phyloP scores from a whole-genome alignment of 2,113 vertebrate species.

The Cacatua alba region DNA sequence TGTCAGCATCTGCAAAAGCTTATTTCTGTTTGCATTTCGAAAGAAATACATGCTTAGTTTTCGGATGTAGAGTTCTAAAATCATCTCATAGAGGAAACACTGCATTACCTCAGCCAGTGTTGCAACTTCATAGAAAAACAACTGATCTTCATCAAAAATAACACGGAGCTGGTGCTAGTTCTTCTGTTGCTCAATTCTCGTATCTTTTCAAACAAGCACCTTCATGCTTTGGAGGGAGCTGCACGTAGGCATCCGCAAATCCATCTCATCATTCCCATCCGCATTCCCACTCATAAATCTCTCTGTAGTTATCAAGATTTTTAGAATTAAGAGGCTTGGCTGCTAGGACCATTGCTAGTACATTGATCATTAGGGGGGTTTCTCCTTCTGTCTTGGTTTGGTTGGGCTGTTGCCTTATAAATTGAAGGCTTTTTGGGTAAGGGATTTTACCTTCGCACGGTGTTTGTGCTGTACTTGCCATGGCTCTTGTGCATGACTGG shows the following conservation, averaged over 20 bases:
- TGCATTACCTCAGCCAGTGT: slow-evolving; percentile 17
- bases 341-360: not conserved
- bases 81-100: not conserved
- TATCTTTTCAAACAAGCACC: slow-evolving; percentile 16
- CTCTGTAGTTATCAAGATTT: not conserved
- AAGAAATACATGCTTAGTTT: not conserved
- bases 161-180: not conserved
- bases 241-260: not conserved
- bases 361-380: not conserved
- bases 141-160: slow-evolving; percentile 7
- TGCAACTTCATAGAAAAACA: slow-evolving; percentile 2
- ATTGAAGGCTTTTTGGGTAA: not conserved
- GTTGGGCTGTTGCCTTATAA: not conserved
- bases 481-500: not conserved
- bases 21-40: not conserved
- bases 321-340: not conserved
- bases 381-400: not conserved
- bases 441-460: not conserved
- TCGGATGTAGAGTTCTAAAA: not conserved
- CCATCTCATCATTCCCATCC: not conserved
- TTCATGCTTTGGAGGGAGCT: slow-evolving; percentile 24
- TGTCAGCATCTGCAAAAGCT: not conserved
- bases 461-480: not conserved
- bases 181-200: not conserved
- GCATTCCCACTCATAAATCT: not conserved